phyloP scores from a whole-genome alignment of 35 echinoderm and acorn worm species.

The Ophiothrix spiculata region DNA sequence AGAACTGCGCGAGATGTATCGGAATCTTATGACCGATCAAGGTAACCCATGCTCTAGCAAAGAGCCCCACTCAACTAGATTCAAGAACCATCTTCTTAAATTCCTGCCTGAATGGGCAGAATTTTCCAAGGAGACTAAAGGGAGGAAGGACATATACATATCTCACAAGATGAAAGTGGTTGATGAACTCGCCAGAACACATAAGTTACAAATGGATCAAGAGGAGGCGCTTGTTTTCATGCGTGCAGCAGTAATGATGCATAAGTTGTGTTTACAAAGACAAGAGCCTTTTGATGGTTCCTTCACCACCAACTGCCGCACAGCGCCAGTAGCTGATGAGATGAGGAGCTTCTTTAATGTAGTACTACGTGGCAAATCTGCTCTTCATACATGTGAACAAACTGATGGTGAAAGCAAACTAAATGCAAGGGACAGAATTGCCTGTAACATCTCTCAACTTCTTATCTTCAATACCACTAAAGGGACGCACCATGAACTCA shows the following conservation, averaged over 20 bases:
- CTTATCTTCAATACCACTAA: slow-evolving; percentile 28
- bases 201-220: too few species aligned
- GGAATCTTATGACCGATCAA: not conserved
- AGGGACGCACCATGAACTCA: slow-evolving; percentile 13
- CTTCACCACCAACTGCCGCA: slow-evolving; percentile 19
- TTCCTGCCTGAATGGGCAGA: too few species aligned
- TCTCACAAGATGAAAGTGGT: not conserved
- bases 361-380: slow-evolving; percentile 2
- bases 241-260: too few species aligned
- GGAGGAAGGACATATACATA: not conserved
- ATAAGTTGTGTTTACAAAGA: too few species aligned
- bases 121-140: not conserved
- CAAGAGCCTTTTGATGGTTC: slow-evolving; percentile 21
- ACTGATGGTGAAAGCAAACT: not conserved
- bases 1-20: not conserved
- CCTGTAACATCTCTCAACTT: slow-evolving; percentile 8
- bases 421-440: not conserved
- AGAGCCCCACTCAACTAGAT: not conserved
- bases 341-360: slow-evolving; percentile 13
- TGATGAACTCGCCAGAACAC: not conserved
- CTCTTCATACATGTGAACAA: slow-evolving; percentile 8
- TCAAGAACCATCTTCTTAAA: not conserved
- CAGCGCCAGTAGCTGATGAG: slow-evolving; percentile 2
- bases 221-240: too few species aligned
- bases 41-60: not conserved